These are phyloP conservation scores for Theocolax elegans DNA, from an alignment of 1,140 invertebrate genomes.

Conservation along the genomic window DNA sequence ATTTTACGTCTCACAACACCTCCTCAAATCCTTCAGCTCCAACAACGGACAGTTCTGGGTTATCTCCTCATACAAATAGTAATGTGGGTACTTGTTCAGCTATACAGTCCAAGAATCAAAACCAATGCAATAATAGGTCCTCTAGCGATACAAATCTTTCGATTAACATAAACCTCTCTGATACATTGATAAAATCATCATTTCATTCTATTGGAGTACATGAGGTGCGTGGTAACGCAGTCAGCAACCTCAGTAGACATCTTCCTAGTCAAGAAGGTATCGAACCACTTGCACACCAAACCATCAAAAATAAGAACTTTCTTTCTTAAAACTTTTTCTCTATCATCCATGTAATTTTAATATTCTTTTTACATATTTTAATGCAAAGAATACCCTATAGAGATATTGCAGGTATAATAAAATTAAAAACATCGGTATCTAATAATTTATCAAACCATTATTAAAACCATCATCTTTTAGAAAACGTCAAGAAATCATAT, in stretches of 20 bases:
- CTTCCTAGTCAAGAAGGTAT: conserved; percentile 66
- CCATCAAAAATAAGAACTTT: conserved; percentile 51
- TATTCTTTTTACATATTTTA: no score
- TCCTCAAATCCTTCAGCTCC: conserved; percentile 68
- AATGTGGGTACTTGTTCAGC: conserved; percentile 63
- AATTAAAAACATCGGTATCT: no score
- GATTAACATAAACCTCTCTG: conserved; percentile 68
- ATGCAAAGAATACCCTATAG: no score
- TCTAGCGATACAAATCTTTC: conserved; percentile 69
- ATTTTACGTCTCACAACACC: conserved; percentile 68
- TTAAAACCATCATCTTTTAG: no score
- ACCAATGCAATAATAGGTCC: conserved; percentile 47
- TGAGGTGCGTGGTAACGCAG: no score
- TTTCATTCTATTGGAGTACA: conserved; percentile 45
- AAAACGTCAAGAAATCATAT: no score
- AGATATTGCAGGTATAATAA: no score
- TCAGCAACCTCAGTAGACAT: conserved; percentile 69
- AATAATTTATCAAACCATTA: no score
- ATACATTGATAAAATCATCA: conserved; percentile 63
- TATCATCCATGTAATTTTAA: no score
- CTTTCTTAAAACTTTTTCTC: no score
- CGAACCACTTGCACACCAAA: conserved; percentile 68
- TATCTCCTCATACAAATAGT: conserved; percentile 60
- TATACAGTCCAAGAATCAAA: conserved; percentile 39
- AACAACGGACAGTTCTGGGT: conserved; percentile 63